Evolutionary conservation across 2,113 vertebrate species (phyloP).

Genomic region (Todiramphus saurophagus): DNA sequence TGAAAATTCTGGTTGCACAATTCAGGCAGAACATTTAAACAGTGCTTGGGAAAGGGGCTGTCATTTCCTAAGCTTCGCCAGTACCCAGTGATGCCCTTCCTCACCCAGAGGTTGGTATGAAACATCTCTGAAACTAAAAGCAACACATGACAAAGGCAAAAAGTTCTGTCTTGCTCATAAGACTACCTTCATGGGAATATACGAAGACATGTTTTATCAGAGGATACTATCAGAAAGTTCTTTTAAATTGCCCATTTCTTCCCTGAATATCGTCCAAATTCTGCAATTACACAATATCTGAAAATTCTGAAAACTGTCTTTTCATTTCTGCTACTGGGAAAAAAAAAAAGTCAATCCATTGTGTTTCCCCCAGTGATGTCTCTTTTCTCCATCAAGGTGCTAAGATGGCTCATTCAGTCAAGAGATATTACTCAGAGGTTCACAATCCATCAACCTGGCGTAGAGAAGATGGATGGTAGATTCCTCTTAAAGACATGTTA

Average conservation of each 20-base stretch:
- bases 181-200: neutral
- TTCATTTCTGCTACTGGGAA: neutral
- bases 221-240: neutral
- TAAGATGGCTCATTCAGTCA: slow-evolving; percentile 32
- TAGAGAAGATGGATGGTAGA: slow-evolving; percentile 36
- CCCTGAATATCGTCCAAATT: neutral
- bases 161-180: neutral
- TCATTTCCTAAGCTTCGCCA: neutral
- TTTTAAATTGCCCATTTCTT: neutral
- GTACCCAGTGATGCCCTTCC: neutral
- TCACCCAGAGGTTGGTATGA: neutral
- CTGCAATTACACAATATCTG: neutral
- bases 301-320: neutral
- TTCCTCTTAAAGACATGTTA: slow-evolving; percentile 38
- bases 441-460: slow-evolving; percentile 57
- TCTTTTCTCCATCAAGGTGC: slow-evolving; percentile 16
- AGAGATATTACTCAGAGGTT: slow-evolving; percentile 45
- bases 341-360: neutral
- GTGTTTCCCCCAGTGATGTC: neutral
- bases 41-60: neutral
- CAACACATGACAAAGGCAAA: neutral
- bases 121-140: neutral
- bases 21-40: slow-evolving; percentile 2
- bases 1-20: slow-evolving; percentile 45
- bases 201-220: neutral